Percentiles rank a stretch among this genome's conserved stretches.
Conservation (phyloP, 2,888 invertebrate genomes). For the Coleophora flavipennella region DNA sequence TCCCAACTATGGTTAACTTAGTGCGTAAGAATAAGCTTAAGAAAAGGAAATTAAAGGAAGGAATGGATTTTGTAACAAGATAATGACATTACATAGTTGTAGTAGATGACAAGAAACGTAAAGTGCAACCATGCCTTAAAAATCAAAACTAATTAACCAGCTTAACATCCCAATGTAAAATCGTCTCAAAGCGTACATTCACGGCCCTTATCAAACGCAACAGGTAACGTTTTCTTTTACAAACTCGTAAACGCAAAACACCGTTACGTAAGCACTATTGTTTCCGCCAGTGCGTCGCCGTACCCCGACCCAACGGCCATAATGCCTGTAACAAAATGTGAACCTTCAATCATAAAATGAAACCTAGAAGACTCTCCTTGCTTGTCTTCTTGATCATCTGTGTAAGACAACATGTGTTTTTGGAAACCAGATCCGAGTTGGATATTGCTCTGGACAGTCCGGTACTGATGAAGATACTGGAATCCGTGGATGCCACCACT, state of each 20-base stretch:
- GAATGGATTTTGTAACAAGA: too few species aligned
- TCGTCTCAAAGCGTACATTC: too few species aligned
- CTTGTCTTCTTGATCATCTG: conserved; percentile 13
- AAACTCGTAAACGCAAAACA: conserved; percentile 39
- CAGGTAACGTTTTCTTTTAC: conserved; percentile 19
- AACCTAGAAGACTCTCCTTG: conserved; percentile 19
- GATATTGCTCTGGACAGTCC: conserved; percentile 28
- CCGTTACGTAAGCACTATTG: conserved; percentile 34
- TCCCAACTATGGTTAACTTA: too few species aligned
- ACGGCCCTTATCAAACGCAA: conserved; percentile 8
- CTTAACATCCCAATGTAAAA: too few species aligned
- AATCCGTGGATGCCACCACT: conserved; percentile 40
- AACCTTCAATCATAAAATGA: conserved; percentile 35
- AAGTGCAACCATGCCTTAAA: too few species aligned
- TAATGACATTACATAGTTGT: too few species aligned
- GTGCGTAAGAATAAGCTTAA: too few species aligned
- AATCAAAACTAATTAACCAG: too few species aligned
- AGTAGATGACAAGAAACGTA: too few species aligned
- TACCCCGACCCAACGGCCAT: conserved; percentile 24
- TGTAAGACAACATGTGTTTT: conserved; percentile 18
- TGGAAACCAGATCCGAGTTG: conserved; percentile 11
- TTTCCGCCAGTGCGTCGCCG: conserved; percentile 21
- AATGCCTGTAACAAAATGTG: conserved; percentile 34
- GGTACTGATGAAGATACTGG: conserved; percentile 37
- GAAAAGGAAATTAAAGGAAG: too few species aligned